These are phyloP conservation scores for Lapara coniferarum DNA, from an alignment of 2,888 invertebrate species.

Conservation along the genomic window DNA sequence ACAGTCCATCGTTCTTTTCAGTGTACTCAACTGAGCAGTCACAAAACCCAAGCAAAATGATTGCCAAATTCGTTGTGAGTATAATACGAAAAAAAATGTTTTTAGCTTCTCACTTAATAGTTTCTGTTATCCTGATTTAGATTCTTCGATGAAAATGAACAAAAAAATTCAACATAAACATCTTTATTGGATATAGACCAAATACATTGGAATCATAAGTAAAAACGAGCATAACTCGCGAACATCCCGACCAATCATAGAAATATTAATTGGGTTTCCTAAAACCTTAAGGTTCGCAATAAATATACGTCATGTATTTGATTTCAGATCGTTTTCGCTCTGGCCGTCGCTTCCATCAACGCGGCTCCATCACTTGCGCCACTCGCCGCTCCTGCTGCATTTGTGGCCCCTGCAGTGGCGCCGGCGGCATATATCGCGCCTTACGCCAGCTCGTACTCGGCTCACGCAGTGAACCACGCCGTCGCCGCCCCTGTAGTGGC, in stretches of 20 bases:
- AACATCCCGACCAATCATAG: too few relatives aligned
- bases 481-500: conserved; percentile 86
- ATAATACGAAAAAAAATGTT: background rate
- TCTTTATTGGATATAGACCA: too few relatives aligned
- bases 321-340: conserved; percentile 67
- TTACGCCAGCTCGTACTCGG: conserved; percentile 89
- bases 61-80: conserved; percentile 81
- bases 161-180: too few relatives aligned
- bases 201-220: too few relatives aligned
- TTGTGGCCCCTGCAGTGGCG: conserved; percentile 84
- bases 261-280: too few relatives aligned
- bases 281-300: too few relatives aligned
- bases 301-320: conserved; percentile 19
- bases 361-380: conserved; percentile 60
- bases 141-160: too few relatives aligned
- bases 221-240: too few relatives aligned
- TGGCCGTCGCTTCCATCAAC: conserved; percentile 64
- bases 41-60: conserved; percentile 75
- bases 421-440: conserved; percentile 86
- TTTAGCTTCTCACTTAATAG: background rate
- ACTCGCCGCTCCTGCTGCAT: conserved; percentile 77
- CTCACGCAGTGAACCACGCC: conserved; percentile 89
- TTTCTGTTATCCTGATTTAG: background rate
- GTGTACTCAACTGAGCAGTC: conserved; percentile 71
- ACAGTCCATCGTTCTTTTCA: conserved; percentile 69